Conservation (phyloP, 2,797 vertebrate species). For the Manis javanica region DNA sequence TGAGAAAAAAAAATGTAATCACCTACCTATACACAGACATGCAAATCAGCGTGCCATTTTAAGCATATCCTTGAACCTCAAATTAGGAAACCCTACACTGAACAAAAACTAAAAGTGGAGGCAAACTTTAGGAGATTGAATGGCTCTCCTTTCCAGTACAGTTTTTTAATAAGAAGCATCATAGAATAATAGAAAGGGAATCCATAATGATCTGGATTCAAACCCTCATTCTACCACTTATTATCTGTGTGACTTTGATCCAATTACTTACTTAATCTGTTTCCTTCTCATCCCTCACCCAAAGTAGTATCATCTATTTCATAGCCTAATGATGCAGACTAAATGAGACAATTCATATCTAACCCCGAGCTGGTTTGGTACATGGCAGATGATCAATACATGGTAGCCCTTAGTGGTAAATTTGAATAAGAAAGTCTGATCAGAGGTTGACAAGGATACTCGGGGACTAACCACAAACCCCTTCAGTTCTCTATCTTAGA, state of each 20-base stretch:
- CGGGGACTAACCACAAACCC: conserved; percentile 18
- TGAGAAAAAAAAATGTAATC: neutral
- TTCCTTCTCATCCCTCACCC: neutral
- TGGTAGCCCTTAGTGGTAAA: neutral
- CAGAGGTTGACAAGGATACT: neutral
- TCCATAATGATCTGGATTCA: conserved; percentile 4
- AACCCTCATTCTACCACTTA: neutral
- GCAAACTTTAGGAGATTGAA: neutral
- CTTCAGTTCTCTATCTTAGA: conserved; percentile 22
- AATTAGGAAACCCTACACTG: neutral
- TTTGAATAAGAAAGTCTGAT: neutral
- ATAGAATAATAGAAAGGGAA: neutral
- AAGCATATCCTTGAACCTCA: neutral
- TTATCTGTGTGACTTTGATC: neutral
- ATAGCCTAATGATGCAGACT: neutral
- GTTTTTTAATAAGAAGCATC: conserved; percentile 22
- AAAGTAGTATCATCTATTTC: neutral
- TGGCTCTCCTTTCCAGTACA: neutral
- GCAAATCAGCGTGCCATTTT: neutral
- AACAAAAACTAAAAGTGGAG: neutral
- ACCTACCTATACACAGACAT: neutral
- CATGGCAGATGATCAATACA: neutral
- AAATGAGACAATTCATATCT: neutral
- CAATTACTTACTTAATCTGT: neutral
- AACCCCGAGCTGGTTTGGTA: neutral